Evolutionary conservation across 1,140 invertebrate genomes (phyloP), one percentile per base, ranked within the genome.

Genomic region (Drosophila pruinosa): DNA sequence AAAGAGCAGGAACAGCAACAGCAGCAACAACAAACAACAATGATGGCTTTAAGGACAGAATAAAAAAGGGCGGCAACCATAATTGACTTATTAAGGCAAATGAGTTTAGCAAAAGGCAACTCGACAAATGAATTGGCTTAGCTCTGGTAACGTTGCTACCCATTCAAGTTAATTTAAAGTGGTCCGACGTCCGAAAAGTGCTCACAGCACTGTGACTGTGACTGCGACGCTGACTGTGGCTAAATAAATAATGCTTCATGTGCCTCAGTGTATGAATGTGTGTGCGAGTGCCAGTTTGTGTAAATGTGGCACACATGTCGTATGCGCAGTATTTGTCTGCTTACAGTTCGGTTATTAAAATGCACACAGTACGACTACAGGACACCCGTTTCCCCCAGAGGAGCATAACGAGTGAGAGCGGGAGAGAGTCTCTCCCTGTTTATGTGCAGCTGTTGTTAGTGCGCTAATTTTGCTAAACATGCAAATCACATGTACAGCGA

Each of bases 401-500:
- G 21, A 43, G n/a, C 8, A 43, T 22, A 47, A 4, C 2, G 10
- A 21, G 19, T 1, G 36, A 1, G 8, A 15, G 4, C 1, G 22
- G 4, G 22, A 26, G 10, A 43, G 21, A n/a, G 54, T 28, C 15
- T 10, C 36, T 14, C 14, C 7, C 45, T 34, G 21, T 34, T 39
- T 59, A 26, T 67, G 53, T 72, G 77, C 77, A 77, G 80, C 77
- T 86, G 81, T 85, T 85, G 81, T 81, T 85, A 86, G 81, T 85
- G 81, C 81, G 82, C 81, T 85, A 85, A 85, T 85, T 85, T 85
- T 62, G 73, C 81, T 85, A 85, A 85, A 85, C 81, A 85, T 85
- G 81, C 81, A 85, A 85, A 85, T 85, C 82, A 86, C 74, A 86
- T 85, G 81, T 85, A 61, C 67, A 24, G 48, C 52, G 34, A 57